Conservation (phyloP, 2,113 vertebrate species). For the Cryptomyrus ogoouensis region DNA sequence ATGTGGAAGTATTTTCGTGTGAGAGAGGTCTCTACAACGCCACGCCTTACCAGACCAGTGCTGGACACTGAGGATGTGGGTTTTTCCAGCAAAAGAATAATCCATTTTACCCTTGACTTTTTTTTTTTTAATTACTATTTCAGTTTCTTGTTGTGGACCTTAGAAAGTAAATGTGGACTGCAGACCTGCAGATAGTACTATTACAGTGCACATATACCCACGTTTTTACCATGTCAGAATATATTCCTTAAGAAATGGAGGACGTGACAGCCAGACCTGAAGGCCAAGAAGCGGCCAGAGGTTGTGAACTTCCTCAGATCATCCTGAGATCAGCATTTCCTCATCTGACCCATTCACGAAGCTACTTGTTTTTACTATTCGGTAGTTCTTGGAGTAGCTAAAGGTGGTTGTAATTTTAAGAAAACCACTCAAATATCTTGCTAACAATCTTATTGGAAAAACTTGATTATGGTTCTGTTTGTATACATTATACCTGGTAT, state of each 20-base stretch:
- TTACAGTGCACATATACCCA: neutral
- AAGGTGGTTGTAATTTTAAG: neutral
- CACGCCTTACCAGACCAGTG: neutral
- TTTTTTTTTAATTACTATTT: neutral
- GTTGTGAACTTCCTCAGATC: neutral
- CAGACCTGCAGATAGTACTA: neutral
- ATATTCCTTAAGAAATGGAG: neutral
- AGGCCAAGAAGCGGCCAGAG: conserved; percentile 42
- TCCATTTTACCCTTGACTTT: neutral
- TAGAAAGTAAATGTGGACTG: neutral
- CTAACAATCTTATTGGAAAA: conserved; percentile 3
- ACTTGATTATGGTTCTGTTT: conserved; percentile 23
- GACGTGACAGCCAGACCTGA: conserved; percentile 45
- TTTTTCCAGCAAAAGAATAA: neutral
- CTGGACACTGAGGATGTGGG: neutral
- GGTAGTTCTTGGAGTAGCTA: neutral
- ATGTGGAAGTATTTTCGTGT: neutral
- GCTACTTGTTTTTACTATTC: neutral
- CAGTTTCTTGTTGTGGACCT: neutral
- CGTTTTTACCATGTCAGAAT: neutral
- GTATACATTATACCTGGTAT: conserved; percentile 19
- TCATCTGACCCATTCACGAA: neutral
- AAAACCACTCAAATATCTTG: neutral
- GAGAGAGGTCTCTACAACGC: neutral
- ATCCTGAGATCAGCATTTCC: neutral